Conservation (phyloP, 2,113 vertebrate species). For the Setophaga petechia region DNA sequence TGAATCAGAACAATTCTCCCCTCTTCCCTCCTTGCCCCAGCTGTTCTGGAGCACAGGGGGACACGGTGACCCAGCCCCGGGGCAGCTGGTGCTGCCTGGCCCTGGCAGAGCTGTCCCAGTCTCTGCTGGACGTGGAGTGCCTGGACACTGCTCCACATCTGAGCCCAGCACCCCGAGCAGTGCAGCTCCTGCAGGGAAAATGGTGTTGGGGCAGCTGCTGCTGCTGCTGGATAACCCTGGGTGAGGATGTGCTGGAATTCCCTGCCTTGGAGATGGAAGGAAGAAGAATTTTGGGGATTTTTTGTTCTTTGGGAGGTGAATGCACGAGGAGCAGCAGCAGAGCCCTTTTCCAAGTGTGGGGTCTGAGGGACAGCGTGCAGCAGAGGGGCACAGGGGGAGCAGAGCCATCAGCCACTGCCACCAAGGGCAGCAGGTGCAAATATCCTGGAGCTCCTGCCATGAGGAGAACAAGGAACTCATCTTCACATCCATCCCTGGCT, state of each 20-base stretch:
- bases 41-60: background rate
- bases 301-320: background rate
- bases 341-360: background rate
- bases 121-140: background rate
- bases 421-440: background rate
- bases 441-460: background rate
- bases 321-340: background rate
- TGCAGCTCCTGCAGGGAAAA: background rate
- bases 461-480: background rate
- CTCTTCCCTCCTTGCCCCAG: background rate
- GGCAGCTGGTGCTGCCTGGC: background rate
- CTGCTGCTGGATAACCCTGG: background rate
- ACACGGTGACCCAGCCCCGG: fast-evolving
- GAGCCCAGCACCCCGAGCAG: background rate
- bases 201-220: background rate
- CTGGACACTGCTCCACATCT: background rate
- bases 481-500: background rate
- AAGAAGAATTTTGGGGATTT: background rate
- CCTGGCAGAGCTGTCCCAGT: background rate
- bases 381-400: background rate
- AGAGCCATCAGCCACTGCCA: background rate
- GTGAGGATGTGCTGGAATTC: background rate
- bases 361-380: background rate
- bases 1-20: too few species aligned
- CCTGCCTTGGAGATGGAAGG: background rate